Base-by-base conservation (phyloP, 2,888 invertebrate genomes). In the Diplolepis rosae region DNA sequence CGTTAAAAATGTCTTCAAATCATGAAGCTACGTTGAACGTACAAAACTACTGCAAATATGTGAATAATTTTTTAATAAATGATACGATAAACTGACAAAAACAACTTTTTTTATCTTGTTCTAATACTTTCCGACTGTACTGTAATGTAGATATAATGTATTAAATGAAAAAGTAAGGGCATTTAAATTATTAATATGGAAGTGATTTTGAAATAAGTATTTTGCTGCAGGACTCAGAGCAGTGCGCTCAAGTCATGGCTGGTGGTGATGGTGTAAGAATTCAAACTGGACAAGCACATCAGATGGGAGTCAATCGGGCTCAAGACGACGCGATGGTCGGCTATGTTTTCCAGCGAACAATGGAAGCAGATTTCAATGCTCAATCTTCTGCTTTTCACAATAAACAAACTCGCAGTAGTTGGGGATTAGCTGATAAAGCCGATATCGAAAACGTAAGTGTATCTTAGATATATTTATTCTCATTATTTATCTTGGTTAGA, bases 311-410 rank as follows among this genome's bases (percentile, higher is more conserved):
- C 11, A 86, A 79, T 70, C 83, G 88, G 82, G 81, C 94, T 77
- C 95, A 95, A 90, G 97, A 97, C 89, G 97, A 97, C 91, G 96
- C 96, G 77, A 94, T 95, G 89, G 97, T 97, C 81, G 95, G 96
- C 84, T 98, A 98, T 89, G 95, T 96, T 80, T 98, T 96, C 89
- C 96, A 96, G 88, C 90, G 95, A 79, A 94, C 94, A 79, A 93
- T 93, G 78, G 96, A 96, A 87, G 93, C 93, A 69, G 96, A 96
- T 87, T 93, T 96, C 87, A 90, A 88, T 76, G 89, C 87, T 50
- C 88, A 88, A 75, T 82, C 90, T 67, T 92, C 93, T 76, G 91
- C 93, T 77, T 90, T 93, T 90, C 93, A 93, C 76, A 93, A 93
- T 65, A 95, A 95, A 89, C 91, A 91, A 80, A 92, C 94, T 81